Evolutionary conservation across 1,140 invertebrate genomes (phyloP), one percentile per base, ranked within the genome.

Genomic region (Eumaeus atala): DNA sequence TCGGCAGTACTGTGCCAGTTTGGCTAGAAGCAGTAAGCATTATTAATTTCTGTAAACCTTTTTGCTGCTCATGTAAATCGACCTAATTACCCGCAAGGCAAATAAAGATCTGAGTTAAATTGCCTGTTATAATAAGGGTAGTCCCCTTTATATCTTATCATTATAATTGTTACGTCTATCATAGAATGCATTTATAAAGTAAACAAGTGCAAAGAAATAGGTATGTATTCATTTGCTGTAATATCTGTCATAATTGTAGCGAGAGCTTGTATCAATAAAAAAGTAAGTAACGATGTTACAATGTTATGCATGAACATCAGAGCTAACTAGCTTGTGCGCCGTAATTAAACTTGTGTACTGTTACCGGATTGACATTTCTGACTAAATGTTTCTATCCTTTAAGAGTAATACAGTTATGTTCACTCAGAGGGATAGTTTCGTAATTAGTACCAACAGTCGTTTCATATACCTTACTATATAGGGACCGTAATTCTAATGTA

Each of bases 301-400:
- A 81, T 81, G 72, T 76, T 72, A 74, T 74, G 74, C 74, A 70
- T 61, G 60, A 72, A 71, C 66, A 77, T 73, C 67, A 62, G 64
- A 74, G 65, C 66, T 66, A 67, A 70, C 68, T 74, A 73, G 72
- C 69, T 73, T 61, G 68, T 72, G 70, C 73, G 68, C 66, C 68
- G 76, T 61, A 76, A 84, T 84, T 84, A 83, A 74, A 70, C 63
- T 68, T 67, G 74, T 69, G 67, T 72, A 74, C 78, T 77, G 72
- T 79, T 80, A 82, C 78, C 73, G 73, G 72, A 73, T 67, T 79
- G 66, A 77, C 78, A 84, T 84, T 70, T 77, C 76, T 81, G 50
- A 74, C 72, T 84, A 82, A 84, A 81, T 81, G 73, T 78, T 84
- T 81, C 73, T 79, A 81, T 74, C 76, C 79, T 79, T 84, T 83